Percentiles rank a stretch among this genome's conserved stretches.
Evolutionary conservation across 1,140 invertebrate species (phyloP).

Genomic region (Magallana angulata): DNA sequence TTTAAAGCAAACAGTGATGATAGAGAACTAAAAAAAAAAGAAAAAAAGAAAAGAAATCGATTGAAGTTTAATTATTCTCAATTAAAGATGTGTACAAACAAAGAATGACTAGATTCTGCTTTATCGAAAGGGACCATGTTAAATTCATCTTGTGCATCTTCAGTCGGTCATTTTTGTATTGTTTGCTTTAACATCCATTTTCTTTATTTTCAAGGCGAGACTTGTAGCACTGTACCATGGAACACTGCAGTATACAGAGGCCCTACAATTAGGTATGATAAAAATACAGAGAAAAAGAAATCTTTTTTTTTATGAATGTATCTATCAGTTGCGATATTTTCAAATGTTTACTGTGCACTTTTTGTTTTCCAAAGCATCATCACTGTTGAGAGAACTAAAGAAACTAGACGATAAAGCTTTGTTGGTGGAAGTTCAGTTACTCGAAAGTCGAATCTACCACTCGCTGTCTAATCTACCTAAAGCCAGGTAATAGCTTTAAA

Average conservation of each 20-base stretch:
- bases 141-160: no score
- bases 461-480: conserved; percentile 97
- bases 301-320: background rate
- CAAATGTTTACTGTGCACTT: background rate
- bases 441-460: conserved; percentile 99
- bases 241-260: conserved; percentile 85
- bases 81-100: no score
- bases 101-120: no score
- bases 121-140: background rate
- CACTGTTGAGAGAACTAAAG: conserved; percentile 95
- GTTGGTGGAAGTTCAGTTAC: conserved; percentile 95
- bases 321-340: background rate
- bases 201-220: conserved; percentile 82
- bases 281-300: background rate
- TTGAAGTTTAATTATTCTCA: no score
- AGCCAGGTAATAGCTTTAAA: conserved; percentile 82
- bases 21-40: no score
- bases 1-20: no score
- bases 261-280: conserved; percentile 70
- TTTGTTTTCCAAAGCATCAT: conserved; percentile 82
- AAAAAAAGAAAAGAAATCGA: no score
- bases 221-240: conserved; percentile 97
- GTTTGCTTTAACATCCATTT: background rate
- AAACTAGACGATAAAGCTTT: conserved; percentile 99
- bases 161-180: background rate